A percentile compares a stretch with the other conserved stretches of the same genome.
Conservation (phyloP, 2,888 invertebrate genomes). For the Cephalotes varians region DNA sequence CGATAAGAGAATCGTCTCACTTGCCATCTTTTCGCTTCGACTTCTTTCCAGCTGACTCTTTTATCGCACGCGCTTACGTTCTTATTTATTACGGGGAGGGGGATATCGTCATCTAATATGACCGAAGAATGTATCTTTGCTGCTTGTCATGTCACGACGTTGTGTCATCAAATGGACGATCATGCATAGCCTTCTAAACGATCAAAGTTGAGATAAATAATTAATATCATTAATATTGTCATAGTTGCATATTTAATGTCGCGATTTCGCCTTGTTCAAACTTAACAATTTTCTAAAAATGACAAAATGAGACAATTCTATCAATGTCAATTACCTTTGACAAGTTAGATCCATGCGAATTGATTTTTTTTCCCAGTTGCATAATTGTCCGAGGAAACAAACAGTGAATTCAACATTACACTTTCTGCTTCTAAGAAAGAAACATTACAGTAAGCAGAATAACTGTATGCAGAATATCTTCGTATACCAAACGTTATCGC, state of each 20-base stretch:
- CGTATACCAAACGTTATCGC: background rate
- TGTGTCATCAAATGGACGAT: constrained; percentile 24
- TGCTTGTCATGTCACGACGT: background rate
- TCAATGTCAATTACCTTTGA: background rate
- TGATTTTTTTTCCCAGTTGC: background rate
- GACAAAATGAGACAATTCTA: background rate
- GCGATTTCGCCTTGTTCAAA: background rate
- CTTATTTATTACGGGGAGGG: background rate
- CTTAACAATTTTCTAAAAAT: background rate
- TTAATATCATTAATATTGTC: background rate
- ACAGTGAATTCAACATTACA: background rate
- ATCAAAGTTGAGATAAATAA: background rate
- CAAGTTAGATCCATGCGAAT: background rate
- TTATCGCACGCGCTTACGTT: background rate
- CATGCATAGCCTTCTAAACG: background rate
- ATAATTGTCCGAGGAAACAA: background rate
- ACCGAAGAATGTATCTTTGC: background rate
- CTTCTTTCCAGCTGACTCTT: background rate
- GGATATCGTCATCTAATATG: constrained; percentile 9
- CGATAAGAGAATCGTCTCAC: background rate
- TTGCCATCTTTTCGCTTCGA: background rate
- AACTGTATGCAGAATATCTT: background rate
- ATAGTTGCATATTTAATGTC: background rate
- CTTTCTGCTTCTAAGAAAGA: background rate
- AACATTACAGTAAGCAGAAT: background rate